Evolutionary conservation across 2,797 vertebrate genomes (phyloP), one percentile per base, ranked within the genome.

Genomic region (Benthosema pterotum): DNA sequence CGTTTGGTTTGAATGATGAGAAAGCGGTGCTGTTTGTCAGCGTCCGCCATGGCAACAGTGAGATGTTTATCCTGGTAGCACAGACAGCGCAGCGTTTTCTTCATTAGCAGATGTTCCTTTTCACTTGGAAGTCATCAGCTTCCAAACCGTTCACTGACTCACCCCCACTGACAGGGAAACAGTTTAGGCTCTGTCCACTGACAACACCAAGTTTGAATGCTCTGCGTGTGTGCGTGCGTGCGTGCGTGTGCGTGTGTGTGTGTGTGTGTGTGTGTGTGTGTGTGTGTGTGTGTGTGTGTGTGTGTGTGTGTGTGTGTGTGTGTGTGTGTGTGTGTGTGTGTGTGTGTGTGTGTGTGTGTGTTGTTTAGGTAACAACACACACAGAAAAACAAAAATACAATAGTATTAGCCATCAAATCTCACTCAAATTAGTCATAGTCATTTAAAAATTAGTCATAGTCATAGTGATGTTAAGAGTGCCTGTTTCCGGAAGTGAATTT

Each of bases 1-100:
- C 75, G 81, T 76, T 75, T 74, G 69, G 81, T 76, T 75, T 74
- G 69, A 62, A 17, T 53, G 72, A 70, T 83, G 82, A 84, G 77
- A 77, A 79, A 74, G 69, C 52, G 62, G 65, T 72, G 71, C 73
- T 67, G 59, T 57, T 43, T 57, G 54, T 57, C 42, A 57, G 16
- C 13, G 42, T 5, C 4, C 14, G 13, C 42, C 50, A 16, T 45
- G 71, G 78, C 62, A 85, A 77, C 80, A 74, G 65, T 60, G 63
- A 1, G 52, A 72, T 88, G 82, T 89, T 86, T 87, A 52, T 86
- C 83, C 82, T 84, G 83, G 85, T 77, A 58, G 78, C 74, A n/a
- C n/a, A 55, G 78, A 75, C 72, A 54, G 68, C 78, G 78, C 80
- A 82, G 38, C 75, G 73, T 65, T 78, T 85, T 75, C 74, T 72